These are phyloP conservation scores for Acridotheres tristis DNA, from an alignment of 2,797 vertebrate species.

Conservation along the genomic window DNA sequence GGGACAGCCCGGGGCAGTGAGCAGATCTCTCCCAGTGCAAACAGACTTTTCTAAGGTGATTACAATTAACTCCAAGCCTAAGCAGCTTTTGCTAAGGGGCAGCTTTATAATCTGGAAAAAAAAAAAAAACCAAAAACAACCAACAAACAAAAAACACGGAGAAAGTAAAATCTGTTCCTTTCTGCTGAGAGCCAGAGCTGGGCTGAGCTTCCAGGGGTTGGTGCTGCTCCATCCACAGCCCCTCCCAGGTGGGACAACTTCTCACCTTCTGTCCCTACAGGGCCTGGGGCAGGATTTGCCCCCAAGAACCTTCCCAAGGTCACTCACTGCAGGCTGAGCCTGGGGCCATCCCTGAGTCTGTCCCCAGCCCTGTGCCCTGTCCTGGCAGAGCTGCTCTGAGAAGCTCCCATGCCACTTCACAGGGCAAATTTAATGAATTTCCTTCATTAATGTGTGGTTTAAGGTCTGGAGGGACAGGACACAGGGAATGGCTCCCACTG, in stretches of 20 bases:
- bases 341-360: neutral
- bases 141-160: neutral
- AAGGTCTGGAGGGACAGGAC: accelerated
- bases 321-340: neutral
- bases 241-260: neutral
- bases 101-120: neutral
- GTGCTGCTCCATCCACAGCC: neutral
- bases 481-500: neutral
- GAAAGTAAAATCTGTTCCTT: neutral
- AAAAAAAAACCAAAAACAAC: too few species aligned
- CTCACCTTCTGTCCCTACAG: neutral
- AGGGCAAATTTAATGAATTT: neutral
- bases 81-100: conserved; percentile 38
- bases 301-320: neutral
- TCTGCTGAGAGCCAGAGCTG: neutral
- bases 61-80: conserved; percentile 16
- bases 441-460: neutral
- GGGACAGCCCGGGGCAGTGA: accelerated
- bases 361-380: neutral
- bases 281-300: accelerated
- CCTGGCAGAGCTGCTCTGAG: neutral
- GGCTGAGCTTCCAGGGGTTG: neutral
- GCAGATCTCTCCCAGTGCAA: neutral
- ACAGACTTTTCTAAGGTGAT: neutral
- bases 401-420: neutral